Conservation (phyloP, 2,888 invertebrate genomes). For the Hylaea fasciaria region DNA sequence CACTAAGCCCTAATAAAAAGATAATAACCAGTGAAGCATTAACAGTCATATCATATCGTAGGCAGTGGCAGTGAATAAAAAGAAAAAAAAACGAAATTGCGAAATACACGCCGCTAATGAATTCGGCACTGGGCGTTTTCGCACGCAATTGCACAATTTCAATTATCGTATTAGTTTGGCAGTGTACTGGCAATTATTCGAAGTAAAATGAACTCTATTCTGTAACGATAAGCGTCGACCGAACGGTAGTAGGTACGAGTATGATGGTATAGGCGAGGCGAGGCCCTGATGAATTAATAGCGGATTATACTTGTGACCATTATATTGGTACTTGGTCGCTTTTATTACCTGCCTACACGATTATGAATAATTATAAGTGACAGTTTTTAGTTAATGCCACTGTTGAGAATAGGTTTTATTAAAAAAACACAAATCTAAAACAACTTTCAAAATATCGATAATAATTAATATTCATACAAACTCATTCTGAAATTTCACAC, state of each 20-base stretch:
- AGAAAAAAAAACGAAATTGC: constrained; percentile 69
- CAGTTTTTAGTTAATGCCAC: constrained; percentile 15
- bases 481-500: constrained; percentile 49
- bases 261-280: constrained; percentile 53
- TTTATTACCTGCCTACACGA: constrained; percentile 14
- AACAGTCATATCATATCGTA: constrained; percentile 68
- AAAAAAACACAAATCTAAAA: too few species aligned
- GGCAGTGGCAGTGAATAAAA: constrained; percentile 63
- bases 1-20: constrained; percentile 38
- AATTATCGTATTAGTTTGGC: constrained; percentile 83
- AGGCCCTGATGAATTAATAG: constrained; percentile 62
- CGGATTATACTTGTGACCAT: constrained; percentile 48
- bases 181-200: constrained; percentile 37
- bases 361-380: constrained; percentile 17
- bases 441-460: background rate
- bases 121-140: constrained; percentile 76
- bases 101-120: constrained; percentile 78
- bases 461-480: constrained; percentile 35
- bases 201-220: constrained; percentile 27
- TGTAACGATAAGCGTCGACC: constrained; percentile 14
- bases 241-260: constrained; percentile 10
- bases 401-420: too few species aligned
- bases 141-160: constrained; percentile 86
- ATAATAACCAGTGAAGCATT: constrained; percentile 63
- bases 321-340: constrained; percentile 47